Conservation (phyloP, 2,888 invertebrate species). For the Hemicrepidius hirtus region DNA sequence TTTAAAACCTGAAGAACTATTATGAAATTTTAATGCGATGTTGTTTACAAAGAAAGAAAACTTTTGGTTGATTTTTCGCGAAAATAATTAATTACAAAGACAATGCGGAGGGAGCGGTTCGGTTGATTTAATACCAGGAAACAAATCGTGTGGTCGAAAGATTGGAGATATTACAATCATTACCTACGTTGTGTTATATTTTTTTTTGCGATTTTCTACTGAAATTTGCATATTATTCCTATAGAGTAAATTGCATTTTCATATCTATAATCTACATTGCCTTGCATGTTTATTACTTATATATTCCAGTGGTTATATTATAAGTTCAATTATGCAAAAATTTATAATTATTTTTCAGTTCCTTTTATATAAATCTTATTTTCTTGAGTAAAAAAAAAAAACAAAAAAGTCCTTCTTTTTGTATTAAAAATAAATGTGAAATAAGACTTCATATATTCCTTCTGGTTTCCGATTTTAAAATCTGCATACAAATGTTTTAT, state of each 20-base stretch:
- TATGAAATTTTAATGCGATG: too few species aligned
- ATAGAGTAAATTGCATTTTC: conserved; percentile 37
- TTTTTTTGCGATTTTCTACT: conserved; percentile 29
- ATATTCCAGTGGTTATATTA: conserved; percentile 1
- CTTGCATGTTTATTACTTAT: conserved; percentile 33
- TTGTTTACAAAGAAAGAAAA: too few species aligned
- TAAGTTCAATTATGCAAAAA: conserved; percentile 7
- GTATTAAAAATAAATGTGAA: too few species aligned
- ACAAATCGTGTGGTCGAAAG: conserved; percentile 3
- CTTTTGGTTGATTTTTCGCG: too few species aligned
- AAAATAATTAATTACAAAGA: neutral
- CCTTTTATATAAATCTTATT: neutral
- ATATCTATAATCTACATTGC: conserved; percentile 30
- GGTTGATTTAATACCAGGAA: conserved; percentile 5
- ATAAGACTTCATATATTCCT: too few species aligned
- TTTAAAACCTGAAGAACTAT: neutral
- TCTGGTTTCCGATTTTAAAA: too few species aligned
- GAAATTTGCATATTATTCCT: conserved; percentile 32
- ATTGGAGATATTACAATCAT: conserved; percentile 18
- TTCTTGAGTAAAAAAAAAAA: neutral
- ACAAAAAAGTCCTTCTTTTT: too few species aligned
- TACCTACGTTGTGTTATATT: conserved; percentile 17
- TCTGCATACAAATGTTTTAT: too few species aligned
- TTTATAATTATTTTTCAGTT: conserved; percentile 1
- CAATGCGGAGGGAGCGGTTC: neutral